Evolutionary conservation across 2,888 invertebrate species (phyloP).

Genomic region (Mesoligia furuncula): DNA sequence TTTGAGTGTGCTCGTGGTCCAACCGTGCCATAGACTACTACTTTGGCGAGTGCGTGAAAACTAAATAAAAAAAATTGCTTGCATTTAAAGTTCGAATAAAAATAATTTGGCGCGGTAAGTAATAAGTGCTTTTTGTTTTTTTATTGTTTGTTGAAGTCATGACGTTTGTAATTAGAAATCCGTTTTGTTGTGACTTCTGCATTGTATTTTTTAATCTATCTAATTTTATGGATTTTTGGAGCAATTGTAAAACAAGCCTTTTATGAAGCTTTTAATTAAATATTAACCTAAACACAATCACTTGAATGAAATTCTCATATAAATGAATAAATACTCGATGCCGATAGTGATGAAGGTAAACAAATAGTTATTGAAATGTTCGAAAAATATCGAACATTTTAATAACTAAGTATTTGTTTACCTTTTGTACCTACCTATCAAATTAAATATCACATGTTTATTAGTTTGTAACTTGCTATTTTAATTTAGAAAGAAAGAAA

Average conservation of each 20-base stretch:
- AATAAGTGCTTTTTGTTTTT: neutral
- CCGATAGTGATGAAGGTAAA: no score
- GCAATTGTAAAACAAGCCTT: neutral
- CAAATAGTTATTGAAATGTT: no score
- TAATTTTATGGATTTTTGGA: neutral
- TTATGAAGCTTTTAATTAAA: neutral
- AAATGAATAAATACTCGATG: neutral
- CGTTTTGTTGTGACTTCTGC: neutral
- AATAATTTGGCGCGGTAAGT: slow-evolving; percentile 28
- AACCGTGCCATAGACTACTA: neutral
- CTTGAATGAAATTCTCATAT: neutral
- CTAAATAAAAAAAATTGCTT: neutral
- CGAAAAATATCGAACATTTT: neutral
- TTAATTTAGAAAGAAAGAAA: neutral
- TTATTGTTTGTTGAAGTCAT: neutral
- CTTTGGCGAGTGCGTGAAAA: neutral
- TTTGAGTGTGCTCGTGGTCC: neutral
- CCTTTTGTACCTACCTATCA: neutral
- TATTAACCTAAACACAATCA: neutral
- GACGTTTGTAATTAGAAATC: neutral
- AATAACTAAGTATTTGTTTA: neutral
- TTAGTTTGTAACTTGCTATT: neutral
- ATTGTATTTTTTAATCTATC: neutral
- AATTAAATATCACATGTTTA: neutral
- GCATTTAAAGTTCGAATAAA: slow-evolving; percentile 17